Evolutionary conservation across 2,888 invertebrate species (phyloP).

Genomic region (Pseudolycoriella hygida): DNA sequence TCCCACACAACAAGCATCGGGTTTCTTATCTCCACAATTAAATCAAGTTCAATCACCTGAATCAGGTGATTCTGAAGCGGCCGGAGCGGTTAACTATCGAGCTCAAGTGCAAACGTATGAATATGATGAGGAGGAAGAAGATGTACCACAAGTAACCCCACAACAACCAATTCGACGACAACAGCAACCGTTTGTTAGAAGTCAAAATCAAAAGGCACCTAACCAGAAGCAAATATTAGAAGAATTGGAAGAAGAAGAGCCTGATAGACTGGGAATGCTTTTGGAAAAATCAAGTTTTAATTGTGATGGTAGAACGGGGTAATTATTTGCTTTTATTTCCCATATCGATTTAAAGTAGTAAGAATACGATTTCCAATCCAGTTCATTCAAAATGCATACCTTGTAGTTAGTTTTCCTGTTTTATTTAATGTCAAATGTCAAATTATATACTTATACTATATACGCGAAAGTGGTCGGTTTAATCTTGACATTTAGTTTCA

Average conservation of each 20-base stretch:
- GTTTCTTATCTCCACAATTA: not conserved
- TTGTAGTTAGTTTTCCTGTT: too few relatives aligned
- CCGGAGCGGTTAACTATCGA: slow-evolving; percentile 2
- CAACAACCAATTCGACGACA: slow-evolving; percentile 20
- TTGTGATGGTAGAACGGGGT: slow-evolving; percentile 61
- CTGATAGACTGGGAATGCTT: slow-evolving; percentile 61
- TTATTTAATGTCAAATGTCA: too few relatives aligned
- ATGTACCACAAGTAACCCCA: slow-evolving; percentile 2
- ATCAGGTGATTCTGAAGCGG: slow-evolving; percentile 4
- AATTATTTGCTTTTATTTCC: slow-evolving; percentile 7
- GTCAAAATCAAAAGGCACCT: slow-evolving; percentile 14
- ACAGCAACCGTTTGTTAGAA: slow-evolving; percentile 17
- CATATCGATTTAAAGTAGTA: not conserved
- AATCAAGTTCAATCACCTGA: not conserved
- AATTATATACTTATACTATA: too few relatives aligned
- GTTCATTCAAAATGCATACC: not conserved
- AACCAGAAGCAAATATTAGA: slow-evolving; percentile 15
- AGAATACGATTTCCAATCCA: not conserved
- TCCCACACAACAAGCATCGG: not conserved
- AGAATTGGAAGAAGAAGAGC: slow-evolving; percentile 62
- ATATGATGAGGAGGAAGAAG: slow-evolving; percentile 6
- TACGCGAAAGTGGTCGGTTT: too few relatives aligned
- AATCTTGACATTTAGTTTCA: too few relatives aligned
- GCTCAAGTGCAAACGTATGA: not conserved
- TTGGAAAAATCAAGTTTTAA: slow-evolving; percentile 71